Evolutionary conservation across 2,113 vertebrate genomes (phyloP).

Genomic region (Dendrocopos noguchii): DNA sequence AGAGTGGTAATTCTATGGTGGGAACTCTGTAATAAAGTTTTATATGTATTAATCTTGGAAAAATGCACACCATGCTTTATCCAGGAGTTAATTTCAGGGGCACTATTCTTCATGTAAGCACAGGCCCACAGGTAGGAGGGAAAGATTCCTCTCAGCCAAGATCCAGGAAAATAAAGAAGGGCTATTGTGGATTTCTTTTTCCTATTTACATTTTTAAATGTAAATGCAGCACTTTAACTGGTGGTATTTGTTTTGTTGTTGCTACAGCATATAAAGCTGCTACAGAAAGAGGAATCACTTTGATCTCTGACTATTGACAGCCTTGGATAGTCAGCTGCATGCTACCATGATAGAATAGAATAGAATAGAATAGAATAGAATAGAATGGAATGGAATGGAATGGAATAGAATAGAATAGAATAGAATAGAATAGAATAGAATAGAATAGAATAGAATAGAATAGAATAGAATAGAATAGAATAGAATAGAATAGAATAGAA

Average conservation of each 20-base stretch:
- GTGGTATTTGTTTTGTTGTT: background rate
- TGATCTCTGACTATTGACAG: background rate
- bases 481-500: too few species aligned
- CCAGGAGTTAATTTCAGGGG: background rate
- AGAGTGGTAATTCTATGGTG: background rate
- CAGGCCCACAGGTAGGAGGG: background rate
- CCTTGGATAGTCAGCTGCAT: background rate
- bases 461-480: too few species aligned
- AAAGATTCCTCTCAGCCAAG: background rate
- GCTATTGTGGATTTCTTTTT: background rate
- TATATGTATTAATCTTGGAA: background rate
- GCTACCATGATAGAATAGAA: fast-evolving
- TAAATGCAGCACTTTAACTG: background rate
- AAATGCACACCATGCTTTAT: background rate
- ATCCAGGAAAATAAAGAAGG: background rate
- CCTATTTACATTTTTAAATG: background rate
- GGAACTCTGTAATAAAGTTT: background rate
- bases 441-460: too few species aligned
- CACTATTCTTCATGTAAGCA: background rate
- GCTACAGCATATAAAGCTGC: background rate
- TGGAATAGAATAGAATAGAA: too few species aligned
- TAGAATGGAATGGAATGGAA: too few species aligned
- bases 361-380: too few species aligned
- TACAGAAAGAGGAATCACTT: background rate
- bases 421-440: too few species aligned